A percentile compares a stretch with the other conserved stretches of the same genome.
Conservation (phyloP, 1,140 invertebrate genomes). For the Monochamus saltuarius region DNA sequence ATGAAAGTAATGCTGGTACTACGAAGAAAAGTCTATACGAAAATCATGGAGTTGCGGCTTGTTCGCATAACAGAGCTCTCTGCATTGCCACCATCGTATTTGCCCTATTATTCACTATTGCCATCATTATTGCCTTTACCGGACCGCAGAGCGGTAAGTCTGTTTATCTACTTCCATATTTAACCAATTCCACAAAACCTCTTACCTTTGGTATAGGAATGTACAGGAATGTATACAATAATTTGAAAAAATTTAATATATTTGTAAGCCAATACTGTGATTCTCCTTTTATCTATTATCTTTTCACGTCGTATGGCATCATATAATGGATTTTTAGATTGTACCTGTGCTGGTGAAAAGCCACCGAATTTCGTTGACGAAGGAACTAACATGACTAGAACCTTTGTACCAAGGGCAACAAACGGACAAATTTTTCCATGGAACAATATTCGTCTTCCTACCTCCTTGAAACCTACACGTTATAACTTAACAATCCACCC, state of each 20-base stretch:
- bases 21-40: slow-evolving; percentile 74
- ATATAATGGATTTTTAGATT: slow-evolving; percentile 57
- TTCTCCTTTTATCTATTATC: too few species aligned
- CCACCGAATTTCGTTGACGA: slow-evolving; percentile 63
- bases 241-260: too few species aligned
- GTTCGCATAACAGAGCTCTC: slow-evolving; percentile 81
- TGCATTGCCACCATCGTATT: slow-evolving; percentile 77
- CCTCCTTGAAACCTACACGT: slow-evolving; percentile 73
- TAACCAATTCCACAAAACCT: background rate
- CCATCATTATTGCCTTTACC: slow-evolving; percentile 86
- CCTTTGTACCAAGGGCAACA: slow-evolving; percentile 66
- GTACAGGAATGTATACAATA: too few species aligned
- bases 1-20: slow-evolving; percentile 62
- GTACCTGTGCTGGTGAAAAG: slow-evolving; percentile 69
- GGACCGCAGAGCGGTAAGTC: slow-evolving; percentile 71
- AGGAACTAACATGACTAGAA: slow-evolving; percentile 60
- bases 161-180: slow-evolving; percentile 10
- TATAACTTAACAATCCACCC: slow-evolving; percentile 92
- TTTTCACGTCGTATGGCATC: too few species aligned
- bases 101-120: slow-evolving; percentile 75
- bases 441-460: slow-evolving; percentile 82
- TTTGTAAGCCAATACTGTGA: too few species aligned
- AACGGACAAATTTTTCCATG: slow-evolving; percentile 85
- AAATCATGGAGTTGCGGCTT: slow-evolving; percentile 78
- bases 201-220: background rate